Evolutionary conservation across 1,140 invertebrate genomes (phyloP).

Genomic region (Zophobas atratus): DNA sequence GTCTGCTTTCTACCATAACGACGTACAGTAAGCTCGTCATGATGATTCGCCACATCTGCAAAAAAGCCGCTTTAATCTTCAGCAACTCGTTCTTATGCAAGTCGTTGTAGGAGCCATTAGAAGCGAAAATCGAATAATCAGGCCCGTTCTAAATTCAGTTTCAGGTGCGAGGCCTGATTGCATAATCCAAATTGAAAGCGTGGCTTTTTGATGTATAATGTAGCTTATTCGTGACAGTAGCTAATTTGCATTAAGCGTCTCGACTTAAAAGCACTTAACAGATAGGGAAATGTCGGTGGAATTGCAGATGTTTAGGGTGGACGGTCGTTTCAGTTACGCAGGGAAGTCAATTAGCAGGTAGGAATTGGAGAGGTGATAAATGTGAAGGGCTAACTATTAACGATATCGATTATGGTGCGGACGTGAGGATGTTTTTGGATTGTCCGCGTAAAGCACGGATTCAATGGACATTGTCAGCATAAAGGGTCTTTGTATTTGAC

Average conservation of each 20-base stretch:
- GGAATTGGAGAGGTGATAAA: not conserved
- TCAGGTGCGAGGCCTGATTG: conserved; percentile 33
- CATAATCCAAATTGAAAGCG: conserved; percentile 51
- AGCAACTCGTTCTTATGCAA: too few relatives aligned
- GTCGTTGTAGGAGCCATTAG: not conserved
- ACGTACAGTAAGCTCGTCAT: conserved; percentile 49
- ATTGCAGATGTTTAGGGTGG: not conserved
- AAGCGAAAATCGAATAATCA: conserved; percentile 11
- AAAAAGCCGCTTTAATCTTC: not conserved
- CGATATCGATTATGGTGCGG: not conserved
- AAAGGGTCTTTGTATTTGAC: conserved; percentile 8
- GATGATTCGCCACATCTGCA: conserved; percentile 58
- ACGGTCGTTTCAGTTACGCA: too few relatives aligned
- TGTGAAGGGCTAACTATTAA: not conserved
- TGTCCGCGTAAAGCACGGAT: not conserved
- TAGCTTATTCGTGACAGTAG: conserved; percentile 29
- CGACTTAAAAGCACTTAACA: conserved; percentile 23
- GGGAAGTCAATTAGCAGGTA: not conserved
- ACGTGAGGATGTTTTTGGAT: not conserved
- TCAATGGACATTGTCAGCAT: not conserved
- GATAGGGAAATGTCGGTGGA: conserved; percentile 11
- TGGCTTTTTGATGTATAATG: conserved; percentile 45
- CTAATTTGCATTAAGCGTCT: conserved; percentile 33
- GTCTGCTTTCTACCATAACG: conserved; percentile 42
- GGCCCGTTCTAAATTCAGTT: conserved; percentile 17